These are phyloP conservation scores for Rallus limicola DNA, from an alignment of 2,113 vertebrate genomes.

Conservation along the genomic window DNA sequence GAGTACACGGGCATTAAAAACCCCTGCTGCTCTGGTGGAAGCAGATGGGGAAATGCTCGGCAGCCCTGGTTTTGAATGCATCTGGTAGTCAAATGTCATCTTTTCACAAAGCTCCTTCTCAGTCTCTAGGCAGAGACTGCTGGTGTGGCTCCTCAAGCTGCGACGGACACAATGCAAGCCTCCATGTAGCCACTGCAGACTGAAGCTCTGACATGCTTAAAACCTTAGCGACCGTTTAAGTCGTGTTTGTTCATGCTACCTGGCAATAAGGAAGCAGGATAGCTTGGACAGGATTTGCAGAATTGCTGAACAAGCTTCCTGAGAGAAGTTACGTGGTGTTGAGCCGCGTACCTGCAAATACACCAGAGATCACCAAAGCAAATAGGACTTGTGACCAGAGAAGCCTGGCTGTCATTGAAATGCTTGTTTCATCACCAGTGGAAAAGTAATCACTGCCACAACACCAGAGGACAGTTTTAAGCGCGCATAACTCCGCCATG, in stretches of 20 bases:
- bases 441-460: background rate
- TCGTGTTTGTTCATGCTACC: background rate
- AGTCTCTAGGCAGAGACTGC: background rate
- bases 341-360: background rate
- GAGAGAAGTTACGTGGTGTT: background rate
- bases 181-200: rapidly evolving
- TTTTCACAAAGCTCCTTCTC: conserved; percentile 18
- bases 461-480: background rate
- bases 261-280: background rate
- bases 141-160: background rate
- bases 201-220: background rate
- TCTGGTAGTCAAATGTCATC: conserved; percentile 22
- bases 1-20: background rate
- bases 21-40: conserved; percentile 16
- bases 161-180: background rate
- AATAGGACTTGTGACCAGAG: background rate
- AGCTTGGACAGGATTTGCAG: background rate
- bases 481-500: rapidly evolving
- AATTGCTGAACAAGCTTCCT: background rate
- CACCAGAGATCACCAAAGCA: background rate
- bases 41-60: background rate
- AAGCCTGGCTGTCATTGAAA: background rate
- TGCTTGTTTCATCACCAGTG: background rate
- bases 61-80: background rate
- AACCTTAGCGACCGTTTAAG: background rate